phyloP scores from a whole-genome alignment of 2,113 vertebrate genomes.

The Lontra canadensis region DNA sequence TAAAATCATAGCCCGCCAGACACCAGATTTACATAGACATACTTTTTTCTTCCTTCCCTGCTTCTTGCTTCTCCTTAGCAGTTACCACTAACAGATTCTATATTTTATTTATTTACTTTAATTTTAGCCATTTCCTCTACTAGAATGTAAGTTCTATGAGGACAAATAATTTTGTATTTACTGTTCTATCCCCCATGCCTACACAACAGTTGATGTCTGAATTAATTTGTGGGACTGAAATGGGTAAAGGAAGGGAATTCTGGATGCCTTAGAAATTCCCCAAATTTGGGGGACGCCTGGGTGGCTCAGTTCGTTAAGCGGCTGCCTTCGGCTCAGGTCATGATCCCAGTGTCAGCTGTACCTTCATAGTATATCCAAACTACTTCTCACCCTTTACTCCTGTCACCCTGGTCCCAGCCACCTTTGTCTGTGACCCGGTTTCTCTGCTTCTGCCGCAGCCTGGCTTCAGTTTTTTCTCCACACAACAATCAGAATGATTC shows the following conservation, averaged over 20 bases:
- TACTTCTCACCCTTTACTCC: background rate
- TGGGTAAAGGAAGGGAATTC: background rate
- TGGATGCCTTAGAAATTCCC: background rate
- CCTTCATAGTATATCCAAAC: background rate
- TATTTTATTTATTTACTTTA: background rate
- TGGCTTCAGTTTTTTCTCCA: background rate
- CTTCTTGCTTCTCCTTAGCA: background rate
- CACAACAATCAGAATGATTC: background rate
- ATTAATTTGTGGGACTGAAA: background rate
- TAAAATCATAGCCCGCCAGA: background rate
- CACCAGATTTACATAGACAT: background rate
- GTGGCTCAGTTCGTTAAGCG: too few relatives aligned
- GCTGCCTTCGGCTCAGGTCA: too few relatives aligned
- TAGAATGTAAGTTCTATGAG: background rate
- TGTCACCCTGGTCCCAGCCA: background rate
- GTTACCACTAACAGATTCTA: background rate
- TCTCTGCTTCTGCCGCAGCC: background rate
- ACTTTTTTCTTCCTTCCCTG: background rate
- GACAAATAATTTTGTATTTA: background rate
- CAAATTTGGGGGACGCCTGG: too few relatives aligned
- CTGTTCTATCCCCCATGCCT: background rate
- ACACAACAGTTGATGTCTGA: background rate
- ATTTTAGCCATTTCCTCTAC: background rate
- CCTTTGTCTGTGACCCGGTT: background rate
- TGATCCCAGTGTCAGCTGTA: background rate